Conservation (phyloP, 2,888 invertebrate genomes). For the Esperia sulphurella region DNA sequence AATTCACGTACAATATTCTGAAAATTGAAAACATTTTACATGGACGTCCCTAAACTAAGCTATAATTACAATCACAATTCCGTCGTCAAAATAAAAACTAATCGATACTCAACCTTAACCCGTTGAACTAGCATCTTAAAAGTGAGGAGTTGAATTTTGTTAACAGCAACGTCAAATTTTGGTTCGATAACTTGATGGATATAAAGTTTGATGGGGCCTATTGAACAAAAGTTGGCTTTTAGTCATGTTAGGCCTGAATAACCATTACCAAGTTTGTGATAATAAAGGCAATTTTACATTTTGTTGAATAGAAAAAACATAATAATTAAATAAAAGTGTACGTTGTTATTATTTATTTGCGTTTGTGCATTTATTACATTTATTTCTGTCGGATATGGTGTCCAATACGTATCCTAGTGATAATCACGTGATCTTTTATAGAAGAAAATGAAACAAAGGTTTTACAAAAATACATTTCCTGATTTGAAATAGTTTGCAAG, state of each 20-base stretch:
- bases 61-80: not conserved
- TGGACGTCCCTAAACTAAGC: not conserved
- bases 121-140: no score
- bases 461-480: no score
- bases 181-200: not conserved
- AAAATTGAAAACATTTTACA: slow-evolving; percentile 5
- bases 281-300: not conserved
- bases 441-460: no score
- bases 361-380: no score
- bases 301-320: not conserved
- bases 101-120: not conserved
- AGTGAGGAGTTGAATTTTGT: not conserved
- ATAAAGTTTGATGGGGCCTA: not conserved
- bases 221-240: not conserved
- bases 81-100: not conserved
- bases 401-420: no score
- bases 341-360: no score
- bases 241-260: not conserved
- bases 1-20: not conserved
- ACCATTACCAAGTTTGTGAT: not conserved
- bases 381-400: no score
- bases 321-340: no score
- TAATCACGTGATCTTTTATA: no score
- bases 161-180: not conserved
- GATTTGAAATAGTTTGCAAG: no score